Evolutionary conservation across 92 coral and sea anemone species (phyloP).

Genomic region (Porites evermanni): DNA sequence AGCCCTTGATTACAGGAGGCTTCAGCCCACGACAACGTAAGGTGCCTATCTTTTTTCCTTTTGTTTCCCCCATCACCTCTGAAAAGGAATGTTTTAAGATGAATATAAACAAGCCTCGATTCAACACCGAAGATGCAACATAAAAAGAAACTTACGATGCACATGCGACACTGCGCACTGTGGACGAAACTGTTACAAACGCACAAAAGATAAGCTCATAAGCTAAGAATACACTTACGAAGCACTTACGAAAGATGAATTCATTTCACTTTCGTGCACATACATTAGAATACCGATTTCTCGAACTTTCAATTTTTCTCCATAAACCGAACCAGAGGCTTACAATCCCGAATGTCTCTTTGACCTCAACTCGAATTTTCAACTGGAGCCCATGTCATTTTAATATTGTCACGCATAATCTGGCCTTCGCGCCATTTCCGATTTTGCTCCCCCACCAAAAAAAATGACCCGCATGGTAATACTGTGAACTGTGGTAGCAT

Average conservation of each 20-base stretch:
- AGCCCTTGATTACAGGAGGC: constrained; percentile 42
- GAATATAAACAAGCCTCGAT: constrained; percentile 3
- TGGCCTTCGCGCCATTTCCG: not conserved
- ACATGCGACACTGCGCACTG: not conserved
- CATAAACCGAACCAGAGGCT: not conserved
- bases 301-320: not conserved
- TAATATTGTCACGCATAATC: not conserved
- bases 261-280: not conserved
- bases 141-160: not conserved
- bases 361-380: too few relatives aligned
- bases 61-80: constrained; percentile 48
- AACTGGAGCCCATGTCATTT: too few relatives aligned
- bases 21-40: constrained; percentile 41
- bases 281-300: not conserved
- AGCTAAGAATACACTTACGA: too few relatives aligned
- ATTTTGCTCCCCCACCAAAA: not conserved
- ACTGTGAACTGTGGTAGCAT: not conserved
- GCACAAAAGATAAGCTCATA: not conserved
- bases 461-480: too few relatives aligned
- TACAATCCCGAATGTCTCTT: not conserved
- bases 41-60: constrained; percentile 51
- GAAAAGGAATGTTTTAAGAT: not conserved
- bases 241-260: too few relatives aligned
- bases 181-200: constrained; percentile 9
- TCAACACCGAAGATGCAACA: not conserved